Base-by-base conservation (phyloP, 2,888 invertebrate genomes). In the Xestia xanthographa region DNA sequence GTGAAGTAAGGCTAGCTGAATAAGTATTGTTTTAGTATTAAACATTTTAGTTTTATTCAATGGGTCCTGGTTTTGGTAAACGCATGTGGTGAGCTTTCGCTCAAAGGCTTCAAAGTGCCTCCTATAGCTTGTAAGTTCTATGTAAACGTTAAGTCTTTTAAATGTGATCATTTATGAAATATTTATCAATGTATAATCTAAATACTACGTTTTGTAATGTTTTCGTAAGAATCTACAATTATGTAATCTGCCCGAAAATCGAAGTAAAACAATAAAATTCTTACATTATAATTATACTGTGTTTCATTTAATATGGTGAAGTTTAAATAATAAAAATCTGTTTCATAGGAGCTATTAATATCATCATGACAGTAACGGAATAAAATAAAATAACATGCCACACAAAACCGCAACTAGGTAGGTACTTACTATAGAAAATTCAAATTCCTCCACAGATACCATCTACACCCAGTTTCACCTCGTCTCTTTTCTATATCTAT, bases 61-160 rank as follows among this genome's bases (percentile, higher is more conserved):
- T 84, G 94, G 96, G 92, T 90, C 92, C 91, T 88, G 95, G 95
- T 95, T 90, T 91, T 88, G 95, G 96, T 92, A 85, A 90, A 91
- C 89, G 96, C 95, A 96, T 96, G 96, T 96, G 96, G 96, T 96
- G 96, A 92, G 96, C 94, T 96, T 96, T 91, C 95, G 93, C 95
- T 93, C 92, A 90, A 80, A 69, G 92, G 92, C 88, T 86, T 68
- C 85, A 87, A 88, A 92, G 92, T 93, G 95, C 94, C 95, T 92
- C 83, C 5, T 77, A n/a, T 95, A 95, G 93, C 84, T 89, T 56
- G 29, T 95, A 95, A 94, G 92, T 91, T 91, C 92, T 93, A 94
- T 93, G 93, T 90, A 89, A 77, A 77, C 48, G 48, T 86, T 90
- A 91, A 94, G 93, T 94, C 93, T 94, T 90, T 79, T 93, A 89